These are phyloP conservation scores for Tetramorium simillimum DNA, from an alignment of 1,140 invertebrate genomes.

Conservation along the genomic window DNA sequence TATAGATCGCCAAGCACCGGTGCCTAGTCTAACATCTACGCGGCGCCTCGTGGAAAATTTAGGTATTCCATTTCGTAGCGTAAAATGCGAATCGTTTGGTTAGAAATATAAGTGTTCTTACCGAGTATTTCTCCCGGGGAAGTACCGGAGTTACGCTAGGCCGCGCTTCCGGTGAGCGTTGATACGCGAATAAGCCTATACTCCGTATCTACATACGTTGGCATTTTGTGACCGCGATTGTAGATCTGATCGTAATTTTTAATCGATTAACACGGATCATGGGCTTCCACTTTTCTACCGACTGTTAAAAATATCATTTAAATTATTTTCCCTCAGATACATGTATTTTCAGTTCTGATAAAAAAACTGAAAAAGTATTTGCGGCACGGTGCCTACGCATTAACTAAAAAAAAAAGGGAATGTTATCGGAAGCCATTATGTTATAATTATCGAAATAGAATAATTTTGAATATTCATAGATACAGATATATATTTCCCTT, in stretches of 20 bases:
- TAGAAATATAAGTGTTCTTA: conserved; percentile 52
- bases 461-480: conserved; percentile 11
- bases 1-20: neutral
- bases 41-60: neutral
- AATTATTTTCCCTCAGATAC: neutral
- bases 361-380: neutral
- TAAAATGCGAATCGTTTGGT: conserved; percentile 39
- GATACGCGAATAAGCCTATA: conserved; percentile 39
- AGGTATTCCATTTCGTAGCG: neutral
- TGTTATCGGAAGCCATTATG: neutral
- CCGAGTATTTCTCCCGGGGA: conserved; percentile 51
- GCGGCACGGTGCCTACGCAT: neutral
- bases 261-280: conserved; percentile 6
- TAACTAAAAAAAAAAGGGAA: neutral
- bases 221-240: conserved; percentile 11
- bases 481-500: neutral
- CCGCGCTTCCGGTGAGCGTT: conserved; percentile 80
- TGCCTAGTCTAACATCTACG: no score
- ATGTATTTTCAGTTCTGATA: neutral
- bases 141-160: conserved; percentile 82
- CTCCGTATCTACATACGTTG: conserved; percentile 14
- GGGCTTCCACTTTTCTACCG: neutral
- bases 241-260: conserved; percentile 3
- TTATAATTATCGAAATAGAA: conserved; percentile 7
- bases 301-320: neutral